Base-by-base conservation (phyloP, 2,797 vertebrate genomes). In the Octomys mimax region DNA sequence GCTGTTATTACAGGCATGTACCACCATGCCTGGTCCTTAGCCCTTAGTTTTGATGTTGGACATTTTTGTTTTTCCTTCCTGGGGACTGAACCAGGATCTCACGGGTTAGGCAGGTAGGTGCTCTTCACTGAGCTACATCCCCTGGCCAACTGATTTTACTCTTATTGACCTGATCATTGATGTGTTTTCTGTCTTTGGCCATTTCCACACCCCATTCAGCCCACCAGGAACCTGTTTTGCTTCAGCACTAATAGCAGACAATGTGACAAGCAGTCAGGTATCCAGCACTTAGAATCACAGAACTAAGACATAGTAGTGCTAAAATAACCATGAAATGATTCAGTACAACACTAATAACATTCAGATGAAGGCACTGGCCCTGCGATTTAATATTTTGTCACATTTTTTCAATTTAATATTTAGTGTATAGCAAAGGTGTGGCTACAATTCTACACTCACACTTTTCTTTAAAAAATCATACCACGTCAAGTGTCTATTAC, bases 341-440 rank as follows among this genome's bases (percentile, higher is more conserved):
- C 71, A 68, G n/a, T 75, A 46, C 52, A 80, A 91, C 9, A 70
- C 31, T 52, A 52, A 42, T 66, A 52, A 52, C 66, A 75, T 91
- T 93, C 57, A 79, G 22, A 36, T 78, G n/a, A 86, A 49, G 46
- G 71, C 59, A 64, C 21, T 49, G 85, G 26, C 16, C n/a, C 71
- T 22, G 81, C 66, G 46, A 92, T 68, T 93, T 91, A 95, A 33
- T 91, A 91, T 89, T 92, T 62, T 75, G 57, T 85, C 49, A 73
- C 89, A 91, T 85, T 92, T 80, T 85, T 62, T 85, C 49, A 73
- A 92, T 68, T 93, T 91, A 95, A 33, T 91, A 91, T 89, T 92
- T 80, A 80, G 70, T 85, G 89, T 42, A n/a, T 49, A 62, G 42
- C 33, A 68, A 61, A 92, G n/a, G 24, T 31, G 61, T 87, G 46